Percentiles rank a stretch among this genome's conserved stretches.
Conservation (phyloP, 2,797 vertebrate genomes). For the Falco berigora region DNA sequence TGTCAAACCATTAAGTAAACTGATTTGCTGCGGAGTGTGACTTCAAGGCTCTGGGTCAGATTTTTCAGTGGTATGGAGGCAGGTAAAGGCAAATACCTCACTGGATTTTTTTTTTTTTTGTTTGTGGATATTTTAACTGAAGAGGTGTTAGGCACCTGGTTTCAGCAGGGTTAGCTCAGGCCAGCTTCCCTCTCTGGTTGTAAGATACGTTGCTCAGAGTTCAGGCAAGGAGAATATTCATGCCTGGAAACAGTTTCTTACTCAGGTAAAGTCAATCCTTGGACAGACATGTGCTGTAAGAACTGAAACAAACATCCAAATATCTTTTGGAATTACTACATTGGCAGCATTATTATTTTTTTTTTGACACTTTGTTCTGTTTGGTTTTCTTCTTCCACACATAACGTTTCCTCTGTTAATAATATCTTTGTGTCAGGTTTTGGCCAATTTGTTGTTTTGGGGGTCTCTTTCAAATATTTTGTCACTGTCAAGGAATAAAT, state of each 20-base stretch:
- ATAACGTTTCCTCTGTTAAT: neutral
- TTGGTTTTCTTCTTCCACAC: neutral
- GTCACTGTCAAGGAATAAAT: neutral
- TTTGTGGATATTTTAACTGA: neutral
- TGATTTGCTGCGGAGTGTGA: neutral
- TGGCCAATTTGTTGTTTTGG: neutral
- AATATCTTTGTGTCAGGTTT: neutral
- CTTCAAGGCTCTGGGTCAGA: neutral
- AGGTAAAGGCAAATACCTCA: neutral
- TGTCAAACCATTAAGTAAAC: neutral
- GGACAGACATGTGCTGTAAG: neutral
- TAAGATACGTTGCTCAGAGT: neutral
- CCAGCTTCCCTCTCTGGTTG: neutral
- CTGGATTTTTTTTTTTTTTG: neutral
- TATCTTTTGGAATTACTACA: neutral
- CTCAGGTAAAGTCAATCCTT: neutral
- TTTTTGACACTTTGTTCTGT: neutral
- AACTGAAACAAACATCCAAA: neutral
- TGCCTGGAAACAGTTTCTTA: neutral
- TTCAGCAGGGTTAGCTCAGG: neutral
- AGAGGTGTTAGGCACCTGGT: neutral
- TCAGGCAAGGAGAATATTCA: neutral
- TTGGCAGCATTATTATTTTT: neutral
- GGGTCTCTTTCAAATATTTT: neutral
- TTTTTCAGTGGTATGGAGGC: neutral